Evolutionary conservation across 2,113 vertebrate genomes (phyloP), one percentile per base, ranked within the genome.

Genomic region (Heterocephalus glaber): DNA sequence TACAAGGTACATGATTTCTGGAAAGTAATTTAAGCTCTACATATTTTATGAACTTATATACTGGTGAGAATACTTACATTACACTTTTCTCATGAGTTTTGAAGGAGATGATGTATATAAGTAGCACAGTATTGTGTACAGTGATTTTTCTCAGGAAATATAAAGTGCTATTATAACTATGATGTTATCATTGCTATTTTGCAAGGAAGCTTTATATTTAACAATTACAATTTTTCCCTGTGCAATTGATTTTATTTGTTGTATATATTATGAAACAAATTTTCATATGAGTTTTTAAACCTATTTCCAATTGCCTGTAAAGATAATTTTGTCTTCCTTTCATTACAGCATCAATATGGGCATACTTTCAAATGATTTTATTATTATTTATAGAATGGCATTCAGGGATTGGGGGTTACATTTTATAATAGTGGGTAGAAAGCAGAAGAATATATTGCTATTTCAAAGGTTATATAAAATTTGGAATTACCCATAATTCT

Each of bases 261-360:
- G 47, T 85, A 41, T 56, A 41, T 47, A 49, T 54, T 79, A 52
- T 35, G 38, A 35, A 65, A 66, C 33, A 77, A 79, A 60, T 72
- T 80, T 90, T 95, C 35, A n/a, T 5, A 68, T 92, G 26, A 38
- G 11, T 87, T 87, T 90, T 58, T 58, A 65, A 95, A 47, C 10
- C 47, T 12, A 82, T 89, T 82, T 88, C 1, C 24, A 86, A 65
- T 56, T 92, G 38, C 19, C 35, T 94, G 95, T 94, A 83, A 91
- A 95, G 35, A 86, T 24, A 92, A 85, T 72, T 56, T 70, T 58
- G 70, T 72, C 13, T 65, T 92, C 20, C 7, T 89, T 88, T 86
- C 17, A 72, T 28, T 13, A 16, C 38, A 77, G 16, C 44, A 82
- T 60, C 16, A 90, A 86, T 22, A 84, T 30, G 13, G 56, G 80